These are phyloP conservation scores for Paraescarpia echinospica DNA, from an alignment of 1,140 invertebrate species.

Conservation along the genomic window DNA sequence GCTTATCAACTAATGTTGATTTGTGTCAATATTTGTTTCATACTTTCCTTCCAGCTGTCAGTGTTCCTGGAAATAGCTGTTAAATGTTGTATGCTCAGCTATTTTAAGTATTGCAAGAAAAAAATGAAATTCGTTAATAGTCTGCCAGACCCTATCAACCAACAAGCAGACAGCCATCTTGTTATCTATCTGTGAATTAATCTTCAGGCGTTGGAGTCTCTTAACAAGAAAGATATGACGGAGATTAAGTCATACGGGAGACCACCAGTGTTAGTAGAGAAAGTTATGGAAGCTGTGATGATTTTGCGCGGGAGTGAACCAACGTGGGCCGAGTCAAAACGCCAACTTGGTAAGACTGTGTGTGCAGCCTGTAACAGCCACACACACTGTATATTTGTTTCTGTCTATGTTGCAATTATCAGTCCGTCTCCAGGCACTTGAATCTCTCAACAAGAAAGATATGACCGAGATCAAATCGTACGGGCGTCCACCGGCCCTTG, in stretches of 20 bases:
- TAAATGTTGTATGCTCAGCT: no score
- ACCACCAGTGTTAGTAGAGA: constrained; percentile 81
- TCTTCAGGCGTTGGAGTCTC: constrained; percentile 71
- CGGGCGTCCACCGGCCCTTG: constrained; percentile 76
- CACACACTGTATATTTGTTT: not conserved
- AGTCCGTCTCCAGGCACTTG: constrained; percentile 66
- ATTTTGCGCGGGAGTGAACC: constrained; percentile 77
- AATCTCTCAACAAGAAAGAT: constrained; percentile 83
- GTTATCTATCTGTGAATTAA: not conserved
- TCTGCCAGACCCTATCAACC: not conserved
- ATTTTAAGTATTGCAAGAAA: no score
- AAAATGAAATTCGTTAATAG: not conserved
- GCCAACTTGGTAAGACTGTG: constrained; percentile 67
- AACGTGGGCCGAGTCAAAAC: constrained; percentile 81
- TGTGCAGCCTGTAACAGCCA: not conserved
- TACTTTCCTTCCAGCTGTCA: not conserved
- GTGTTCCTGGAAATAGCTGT: no score
- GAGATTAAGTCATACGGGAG: constrained; percentile 85
- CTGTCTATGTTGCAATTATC: not conserved
- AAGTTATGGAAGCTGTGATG: constrained; percentile 87
- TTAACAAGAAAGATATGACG: constrained; percentile 85
- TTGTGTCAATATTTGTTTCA: not conserved
- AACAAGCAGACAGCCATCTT: not conserved
- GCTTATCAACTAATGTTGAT: not conserved
- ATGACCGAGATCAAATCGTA: constrained; percentile 86